A percentile compares a stretch with the other conserved stretches of the same genome.
Evolutionary conservation across 2,113 vertebrate species (phyloP).

Genomic region (Sminthopsis crassicaudata): DNA sequence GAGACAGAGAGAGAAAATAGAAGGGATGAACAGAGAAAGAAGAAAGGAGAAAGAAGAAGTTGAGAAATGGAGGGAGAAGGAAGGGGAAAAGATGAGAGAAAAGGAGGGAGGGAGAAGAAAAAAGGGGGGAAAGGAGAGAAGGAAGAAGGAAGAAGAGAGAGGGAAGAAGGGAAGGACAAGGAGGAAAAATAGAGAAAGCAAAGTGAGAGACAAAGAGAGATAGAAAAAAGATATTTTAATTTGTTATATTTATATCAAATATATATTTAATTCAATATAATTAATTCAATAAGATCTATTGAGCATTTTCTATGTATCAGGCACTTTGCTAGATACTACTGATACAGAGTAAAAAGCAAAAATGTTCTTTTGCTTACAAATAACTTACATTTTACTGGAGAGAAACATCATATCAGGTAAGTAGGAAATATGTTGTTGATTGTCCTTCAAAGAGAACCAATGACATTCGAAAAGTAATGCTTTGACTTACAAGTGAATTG

Average conservation of each 20-base stretch:
- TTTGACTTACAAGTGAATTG: no score
- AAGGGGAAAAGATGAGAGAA: no score
- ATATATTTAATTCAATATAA: not conserved
- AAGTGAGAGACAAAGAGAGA: no score
- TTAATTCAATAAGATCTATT: not conserved
- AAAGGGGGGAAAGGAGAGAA: rapidly evolving
- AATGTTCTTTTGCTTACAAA: not conserved
- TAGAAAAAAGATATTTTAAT: not conserved
- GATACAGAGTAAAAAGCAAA: not conserved
- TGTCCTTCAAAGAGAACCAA: no score
- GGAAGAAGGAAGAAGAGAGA: not conserved
- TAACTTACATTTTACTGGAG: not conserved
- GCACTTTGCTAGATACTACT: not conserved
- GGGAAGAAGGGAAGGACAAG: no score
- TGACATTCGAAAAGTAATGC: no score
- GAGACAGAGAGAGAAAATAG: not conserved
- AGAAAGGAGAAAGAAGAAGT: no score
- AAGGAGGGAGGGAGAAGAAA: not conserved
- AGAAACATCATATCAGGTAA: not conserved
- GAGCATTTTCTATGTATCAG: not conserved
- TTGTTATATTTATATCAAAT: no score
- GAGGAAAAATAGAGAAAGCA: not conserved
- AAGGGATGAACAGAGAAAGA: not conserved
- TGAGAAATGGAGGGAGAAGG: no score
- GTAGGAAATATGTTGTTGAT: not conserved